Evolutionary conservation across 2,888 invertebrate genomes (phyloP).

Genomic region (Petrophora chlorosata): DNA sequence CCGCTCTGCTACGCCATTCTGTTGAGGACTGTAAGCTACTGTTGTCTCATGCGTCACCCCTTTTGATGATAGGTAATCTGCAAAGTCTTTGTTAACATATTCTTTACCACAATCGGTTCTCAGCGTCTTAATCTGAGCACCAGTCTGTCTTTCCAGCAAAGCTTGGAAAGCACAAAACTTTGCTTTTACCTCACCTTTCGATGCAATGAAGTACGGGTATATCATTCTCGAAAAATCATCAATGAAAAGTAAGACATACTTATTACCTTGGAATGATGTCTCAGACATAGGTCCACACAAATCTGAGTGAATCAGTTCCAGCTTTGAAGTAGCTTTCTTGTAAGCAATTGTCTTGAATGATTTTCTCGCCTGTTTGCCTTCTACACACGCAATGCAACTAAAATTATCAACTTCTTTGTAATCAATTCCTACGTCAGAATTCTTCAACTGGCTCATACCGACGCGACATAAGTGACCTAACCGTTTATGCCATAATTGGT

Average conservation of each 20-base stretch:
- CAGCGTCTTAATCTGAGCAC: too few species aligned
- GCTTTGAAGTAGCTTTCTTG: too few species aligned
- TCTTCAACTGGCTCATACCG: too few species aligned
- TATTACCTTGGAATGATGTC: background rate
- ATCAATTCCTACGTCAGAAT: background rate
- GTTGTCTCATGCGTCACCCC: background rate
- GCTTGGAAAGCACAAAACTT: background rate
- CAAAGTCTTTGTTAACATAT: too few species aligned
- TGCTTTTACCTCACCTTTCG: background rate
- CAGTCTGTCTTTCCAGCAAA: background rate
- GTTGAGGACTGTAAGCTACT: background rate
- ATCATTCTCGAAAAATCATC: background rate
- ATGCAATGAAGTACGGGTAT: background rate
- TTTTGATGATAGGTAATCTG: too few species aligned
- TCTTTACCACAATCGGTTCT: too few species aligned
- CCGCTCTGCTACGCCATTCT: background rate
- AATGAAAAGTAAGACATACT: background rate
- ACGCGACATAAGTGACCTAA: background rate
- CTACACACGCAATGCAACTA: background rate
- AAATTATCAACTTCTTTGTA: background rate
- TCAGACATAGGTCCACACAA: background rate
- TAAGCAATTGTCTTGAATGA: too few species aligned
- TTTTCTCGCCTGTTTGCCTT: background rate
- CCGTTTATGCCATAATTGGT: background rate
- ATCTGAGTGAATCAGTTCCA: background rate